Evolutionary conservation across 2,888 invertebrate genomes (phyloP), one percentile per base, ranked within the genome.

Genomic region (Eupsilia transversa): DNA sequence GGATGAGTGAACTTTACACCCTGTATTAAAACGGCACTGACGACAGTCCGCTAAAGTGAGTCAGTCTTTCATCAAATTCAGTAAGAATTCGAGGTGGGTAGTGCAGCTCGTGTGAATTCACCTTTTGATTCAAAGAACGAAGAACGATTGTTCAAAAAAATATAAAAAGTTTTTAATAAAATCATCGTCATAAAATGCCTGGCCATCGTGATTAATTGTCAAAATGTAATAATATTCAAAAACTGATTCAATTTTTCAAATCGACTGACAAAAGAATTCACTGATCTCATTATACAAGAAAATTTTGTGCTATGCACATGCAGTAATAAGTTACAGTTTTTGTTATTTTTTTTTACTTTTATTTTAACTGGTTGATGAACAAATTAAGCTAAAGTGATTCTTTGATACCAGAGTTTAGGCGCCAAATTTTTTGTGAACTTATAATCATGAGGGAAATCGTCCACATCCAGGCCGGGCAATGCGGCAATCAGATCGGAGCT

Each of bases 391-490:
- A 77, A 87, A 87, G 88, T 91, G 78, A 89, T 88, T 87, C 89
- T 90, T 86, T 90, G 85, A 89, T 87, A 83, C 82, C 82, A 82
- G 64, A 83, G 86, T 90, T 91, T 90, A 83, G 91, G 78, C 79
- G 74, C 91, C 46, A 94, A 94, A 94, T 94, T 93, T 10, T 82
- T 87, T 79, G 93, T 93, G 87, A 95, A 94, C 64, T 57, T 74
- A 80, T 72, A 84, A 93, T 88, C 86, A 98, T 98, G 98, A 97
- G 98, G 96, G 98, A 98, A 97, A 98, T 98, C 93, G 98, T 98
- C 87, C 98, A 98, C 94, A 96, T 98, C 89, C 98, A 98, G 94
- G 98, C 94, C 82, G 95, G 95, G 81, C 94, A 94, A 90, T 95
- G 95, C 88, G 95, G 95, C 33, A 95, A 95, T 97, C 98, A 98